Evolutionary conservation across 1,140 invertebrate genomes (phyloP).

Genomic region (Eurytemora carolleeae): DNA sequence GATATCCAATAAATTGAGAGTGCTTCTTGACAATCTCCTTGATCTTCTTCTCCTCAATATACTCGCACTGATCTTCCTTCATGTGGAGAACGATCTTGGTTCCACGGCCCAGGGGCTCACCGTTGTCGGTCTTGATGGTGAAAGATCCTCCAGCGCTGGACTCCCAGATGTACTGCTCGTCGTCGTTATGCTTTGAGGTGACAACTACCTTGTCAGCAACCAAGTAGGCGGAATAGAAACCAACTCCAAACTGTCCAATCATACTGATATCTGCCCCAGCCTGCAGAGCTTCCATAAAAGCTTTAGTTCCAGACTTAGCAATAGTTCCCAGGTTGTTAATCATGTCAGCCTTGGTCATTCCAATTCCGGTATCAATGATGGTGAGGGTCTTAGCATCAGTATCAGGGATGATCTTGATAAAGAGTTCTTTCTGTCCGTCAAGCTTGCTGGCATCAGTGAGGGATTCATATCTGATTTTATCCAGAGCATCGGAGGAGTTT

Average conservation of each 20-base stretch:
- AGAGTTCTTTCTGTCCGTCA: conserved; percentile 66
- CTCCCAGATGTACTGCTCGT: conserved; percentile 83
- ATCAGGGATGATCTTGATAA: conserved; percentile 77
- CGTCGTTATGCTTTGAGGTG: conserved; percentile 82
- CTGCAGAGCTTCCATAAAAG: conserved; percentile 84
- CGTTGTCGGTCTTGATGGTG: conserved; percentile 47
- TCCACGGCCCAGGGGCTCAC: conserved; percentile 56
- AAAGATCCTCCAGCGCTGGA: conserved; percentile 81
- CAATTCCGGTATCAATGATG: conserved; percentile 79
- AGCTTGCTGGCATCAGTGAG: conserved; percentile 66
- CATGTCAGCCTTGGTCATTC: conserved; percentile 88
- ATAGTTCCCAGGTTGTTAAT: conserved; percentile 86
- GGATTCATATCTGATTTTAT: conserved; percentile 51
- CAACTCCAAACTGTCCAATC: conserved; percentile 95
- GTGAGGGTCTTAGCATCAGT: conserved; percentile 69
- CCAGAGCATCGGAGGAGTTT: conserved; percentile 56
- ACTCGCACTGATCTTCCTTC: conserved; percentile 79
- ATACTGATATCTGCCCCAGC: conserved; percentile 86
- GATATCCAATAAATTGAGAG: conserved; percentile 95
- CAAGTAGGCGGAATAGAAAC: conserved; percentile 93
- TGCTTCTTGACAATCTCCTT: conserved; percentile 98
- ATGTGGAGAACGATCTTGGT: conserved; percentile 70
- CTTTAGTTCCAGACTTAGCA: conserved; percentile 85
- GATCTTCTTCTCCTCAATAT: conserved; percentile 73
- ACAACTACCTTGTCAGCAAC: conserved; percentile 85